Evolutionary conservation across 2,888 invertebrate species (phyloP), one percentile per base, ranked within the genome.

Genomic region (Synanthedon myopaeformis): DNA sequence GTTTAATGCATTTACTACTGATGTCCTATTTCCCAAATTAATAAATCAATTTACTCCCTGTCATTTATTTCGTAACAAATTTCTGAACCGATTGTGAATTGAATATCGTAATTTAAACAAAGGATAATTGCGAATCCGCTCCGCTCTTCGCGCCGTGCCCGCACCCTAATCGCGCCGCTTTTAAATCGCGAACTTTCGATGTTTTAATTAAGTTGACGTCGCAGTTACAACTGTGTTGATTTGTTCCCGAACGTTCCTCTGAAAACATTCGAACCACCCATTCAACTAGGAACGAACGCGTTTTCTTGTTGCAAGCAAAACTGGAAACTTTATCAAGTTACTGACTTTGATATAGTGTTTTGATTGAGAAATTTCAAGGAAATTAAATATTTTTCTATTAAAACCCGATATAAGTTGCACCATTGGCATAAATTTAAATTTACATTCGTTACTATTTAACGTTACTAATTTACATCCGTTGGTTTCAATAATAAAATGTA

Each of bases 131-230:
- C 45, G 8, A 45, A 13, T 45, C 14, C 45, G 13, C 45, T 45
- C 14, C 14, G 14, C 45, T 45, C 45, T 13, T 45, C 10, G 45
- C 45, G 4, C 12, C 13, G 12, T 19, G 52, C 10, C 4, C 56
- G n/a, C 56, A 42, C 56, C 53, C 54, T 19, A 35, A 12, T 53
- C 53, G 56, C 57, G 61, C 58, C 63, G 71, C 73, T 76, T 81
- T 80, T 75, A 82, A 84, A 82, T 80, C 78, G 67, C 60, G 82
- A 84, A 82, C 82, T 82, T 82, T 79, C 75, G 70, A 74, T 72
- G 80, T 85, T 86, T 86, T 84, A 86, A 86, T 86, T 85, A 86
- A 86, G 74, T 84, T 76, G 78, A 81, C 79, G 82, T 79, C 72
- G 67, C 72, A 78, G 81, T 80, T 82, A 82, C 85, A 77, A 77